These are phyloP conservation scores for Acrocephalus scirpaceus DNA, from an alignment of 2,797 vertebrate species.

Conservation along the genomic window DNA sequence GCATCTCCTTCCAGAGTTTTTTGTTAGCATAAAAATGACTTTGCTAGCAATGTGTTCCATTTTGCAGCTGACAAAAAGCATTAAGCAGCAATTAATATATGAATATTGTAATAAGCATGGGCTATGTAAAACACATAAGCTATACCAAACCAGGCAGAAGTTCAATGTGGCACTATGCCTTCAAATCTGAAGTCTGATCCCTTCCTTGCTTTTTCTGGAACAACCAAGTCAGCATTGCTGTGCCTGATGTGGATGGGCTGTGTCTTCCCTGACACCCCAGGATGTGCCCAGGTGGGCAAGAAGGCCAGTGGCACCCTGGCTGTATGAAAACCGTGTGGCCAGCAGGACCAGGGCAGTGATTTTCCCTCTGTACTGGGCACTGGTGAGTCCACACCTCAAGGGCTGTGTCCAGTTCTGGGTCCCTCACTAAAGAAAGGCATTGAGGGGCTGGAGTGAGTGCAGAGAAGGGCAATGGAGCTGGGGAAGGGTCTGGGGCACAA, in stretches of 20 bases:
- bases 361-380: not conserved
- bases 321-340: accelerated
- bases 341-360: not conserved
- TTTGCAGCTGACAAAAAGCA: constrained; percentile 12
- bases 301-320: not conserved
- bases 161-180: not conserved
- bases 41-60: constrained; percentile 34
- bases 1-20: constrained; percentile 4
- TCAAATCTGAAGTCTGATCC: not conserved
- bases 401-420: not conserved
- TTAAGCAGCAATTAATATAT: constrained; percentile 41
- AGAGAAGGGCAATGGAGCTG: not conserved
- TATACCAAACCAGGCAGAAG: not conserved
- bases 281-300: not conserved
- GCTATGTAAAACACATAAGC: not conserved
- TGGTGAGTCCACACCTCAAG: not conserved
- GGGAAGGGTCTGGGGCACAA: not conserved
- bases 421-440: not conserved
- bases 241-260: not conserved
- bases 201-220: not conserved
- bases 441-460: not conserved
- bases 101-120: not conserved
- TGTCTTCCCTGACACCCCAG: not conserved
- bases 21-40: constrained; percentile 24
- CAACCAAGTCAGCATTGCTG: not conserved